A percentile compares a stretch with the other conserved stretches of the same genome.
Evolutionary conservation across 1,140 invertebrate species (phyloP).

Genomic region (Nephila pilipes): DNA sequence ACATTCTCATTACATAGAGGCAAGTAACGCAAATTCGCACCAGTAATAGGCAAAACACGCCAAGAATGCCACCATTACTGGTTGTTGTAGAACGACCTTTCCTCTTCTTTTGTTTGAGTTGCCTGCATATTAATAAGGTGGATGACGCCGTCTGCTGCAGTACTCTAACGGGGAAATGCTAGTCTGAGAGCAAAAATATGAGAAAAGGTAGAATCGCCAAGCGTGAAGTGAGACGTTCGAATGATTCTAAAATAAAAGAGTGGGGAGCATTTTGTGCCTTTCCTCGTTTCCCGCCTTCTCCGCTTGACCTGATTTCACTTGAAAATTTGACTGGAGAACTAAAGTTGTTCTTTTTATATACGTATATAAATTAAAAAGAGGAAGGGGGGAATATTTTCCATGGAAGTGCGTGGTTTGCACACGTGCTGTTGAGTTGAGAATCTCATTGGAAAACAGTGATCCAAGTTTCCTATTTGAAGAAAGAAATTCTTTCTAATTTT

Average conservation of each 20-base stretch:
- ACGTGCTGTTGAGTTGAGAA: too few species aligned
- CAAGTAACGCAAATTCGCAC: neutral
- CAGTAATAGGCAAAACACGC: neutral
- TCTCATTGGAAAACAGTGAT: too few species aligned
- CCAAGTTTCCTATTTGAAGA: too few species aligned
- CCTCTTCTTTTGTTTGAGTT: neutral
- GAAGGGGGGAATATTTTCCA: neutral
- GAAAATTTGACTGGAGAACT: slow-evolving; percentile 2
- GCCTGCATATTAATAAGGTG: slow-evolving; percentile 22
- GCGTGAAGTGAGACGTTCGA: slow-evolving; percentile 24
- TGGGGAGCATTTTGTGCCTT: neutral
- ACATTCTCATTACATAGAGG: neutral
- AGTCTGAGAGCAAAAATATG: neutral
- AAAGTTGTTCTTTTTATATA: neutral
- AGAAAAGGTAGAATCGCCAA: neutral
- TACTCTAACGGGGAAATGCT: neutral
- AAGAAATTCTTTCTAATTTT: too few species aligned
- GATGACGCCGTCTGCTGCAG: slow-evolving; percentile 1
- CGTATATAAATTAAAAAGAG: neutral
- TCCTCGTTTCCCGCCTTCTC: neutral
- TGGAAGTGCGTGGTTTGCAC: neutral
- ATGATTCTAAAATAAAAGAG: slow-evolving; percentile 25
- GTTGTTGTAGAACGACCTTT: slow-evolving; percentile 23
- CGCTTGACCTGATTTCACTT: slow-evolving; percentile 1
- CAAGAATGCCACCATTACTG: slow-evolving; percentile 24